A percentile compares a stretch with the other conserved stretches of the same genome.
phyloP scores from a whole-genome alignment of 1,140 invertebrate species.

The Euura lappo region DNA sequence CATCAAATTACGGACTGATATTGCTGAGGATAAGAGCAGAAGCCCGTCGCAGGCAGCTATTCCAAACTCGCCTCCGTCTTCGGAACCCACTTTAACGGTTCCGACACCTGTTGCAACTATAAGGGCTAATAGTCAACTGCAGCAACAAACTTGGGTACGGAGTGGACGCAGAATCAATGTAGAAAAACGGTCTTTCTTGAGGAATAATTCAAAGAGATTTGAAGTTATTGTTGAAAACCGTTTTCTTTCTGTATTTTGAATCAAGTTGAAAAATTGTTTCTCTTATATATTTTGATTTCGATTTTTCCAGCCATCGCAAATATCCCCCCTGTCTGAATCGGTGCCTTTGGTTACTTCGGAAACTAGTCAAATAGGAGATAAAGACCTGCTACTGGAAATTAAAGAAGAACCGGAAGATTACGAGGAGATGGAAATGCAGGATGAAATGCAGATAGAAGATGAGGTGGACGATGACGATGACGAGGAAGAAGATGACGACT shows the following conservation, averaged over 20 bases:
- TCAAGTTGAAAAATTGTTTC: background rate
- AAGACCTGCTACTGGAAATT: conserved; percentile 45
- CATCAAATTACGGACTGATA: background rate
- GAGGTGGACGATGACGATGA: conserved; percentile 35
- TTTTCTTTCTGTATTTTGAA: too few relatives aligned
- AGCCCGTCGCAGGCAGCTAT: background rate
- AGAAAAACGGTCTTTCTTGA: conserved; percentile 9
- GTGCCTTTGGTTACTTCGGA: conserved; percentile 5
- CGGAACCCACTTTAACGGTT: background rate
- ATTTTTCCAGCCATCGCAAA: conserved; percentile 26
- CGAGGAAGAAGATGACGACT: conserved; percentile 39
- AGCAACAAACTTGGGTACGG: conserved; percentile 36
- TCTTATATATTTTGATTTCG: background rate
- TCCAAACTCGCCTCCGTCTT: background rate
- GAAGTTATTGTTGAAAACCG: too few relatives aligned
- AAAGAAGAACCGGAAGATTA: conserved; percentile 57
- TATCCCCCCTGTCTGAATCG: conserved; percentile 27
- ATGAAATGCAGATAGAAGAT: conserved; percentile 30
- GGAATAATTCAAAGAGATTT: conserved; percentile 15
- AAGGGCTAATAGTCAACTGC: conserved; percentile 29
- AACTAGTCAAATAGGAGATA: conserved; percentile 29
- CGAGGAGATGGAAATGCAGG: conserved; percentile 47
- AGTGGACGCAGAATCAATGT: background rate
- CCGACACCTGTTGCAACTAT: conserved; percentile 25
- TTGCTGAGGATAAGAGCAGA: conserved; percentile 2